phyloP scores from a whole-genome alignment of 2,113 vertebrate genomes.

The Benitochromis conjunctus region DNA sequence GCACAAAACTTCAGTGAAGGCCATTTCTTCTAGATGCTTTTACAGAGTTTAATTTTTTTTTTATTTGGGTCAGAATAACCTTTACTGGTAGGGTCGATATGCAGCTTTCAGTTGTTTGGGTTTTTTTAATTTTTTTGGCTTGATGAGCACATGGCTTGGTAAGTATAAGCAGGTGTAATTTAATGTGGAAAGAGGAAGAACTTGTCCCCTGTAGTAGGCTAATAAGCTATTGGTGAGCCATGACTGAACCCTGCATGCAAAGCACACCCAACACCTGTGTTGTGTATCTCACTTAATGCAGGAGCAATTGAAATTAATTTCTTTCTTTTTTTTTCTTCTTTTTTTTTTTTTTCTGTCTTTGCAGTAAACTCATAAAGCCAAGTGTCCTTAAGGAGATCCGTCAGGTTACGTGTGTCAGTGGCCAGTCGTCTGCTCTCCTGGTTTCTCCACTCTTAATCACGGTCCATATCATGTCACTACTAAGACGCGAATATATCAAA shows the following conservation, averaged over 20 bases:
- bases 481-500: neutral
- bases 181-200: neutral
- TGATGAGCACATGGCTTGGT: neutral
- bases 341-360: constrained; percentile 34
- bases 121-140: neutral
- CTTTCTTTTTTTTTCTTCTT: neutral
- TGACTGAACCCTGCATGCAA: constrained; percentile 3
- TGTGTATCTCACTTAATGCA: neutral
- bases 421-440: constrained; percentile 1
- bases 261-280: neutral
- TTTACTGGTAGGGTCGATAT: neutral
- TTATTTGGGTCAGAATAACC: neutral
- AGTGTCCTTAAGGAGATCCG: constrained; percentile 41
- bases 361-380: constrained; percentile 63
- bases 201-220: neutral
- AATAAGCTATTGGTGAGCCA: neutral
- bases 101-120: neutral
- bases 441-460: constrained; percentile 11
- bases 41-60: too few species aligned
- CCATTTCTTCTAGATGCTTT: neutral
- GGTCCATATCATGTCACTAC: neutral
- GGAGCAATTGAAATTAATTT: neutral
- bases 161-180: neutral
- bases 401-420: constrained; percentile 10
- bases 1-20: neutral